Conservation (phyloP, 2,888 invertebrate species). For the Melolontha melolontha region DNA sequence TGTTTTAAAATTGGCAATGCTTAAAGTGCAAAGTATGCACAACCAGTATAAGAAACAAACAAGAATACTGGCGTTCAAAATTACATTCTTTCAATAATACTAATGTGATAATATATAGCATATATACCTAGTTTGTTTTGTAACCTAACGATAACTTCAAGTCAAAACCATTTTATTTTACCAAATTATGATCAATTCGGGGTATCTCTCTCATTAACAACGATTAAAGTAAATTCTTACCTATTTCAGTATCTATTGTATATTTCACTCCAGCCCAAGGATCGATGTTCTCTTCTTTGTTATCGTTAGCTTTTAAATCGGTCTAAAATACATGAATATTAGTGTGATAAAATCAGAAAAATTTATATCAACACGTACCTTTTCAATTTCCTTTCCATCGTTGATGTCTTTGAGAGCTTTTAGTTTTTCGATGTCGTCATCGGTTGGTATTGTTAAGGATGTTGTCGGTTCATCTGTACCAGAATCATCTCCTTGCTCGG, state of each 20-base stretch:
- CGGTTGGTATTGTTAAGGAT: constrained; percentile 56
- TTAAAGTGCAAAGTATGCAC: no score
- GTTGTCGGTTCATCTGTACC: constrained; percentile 48
- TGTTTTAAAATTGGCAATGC: no score
- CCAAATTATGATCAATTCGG: no score
- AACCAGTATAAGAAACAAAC: no score
- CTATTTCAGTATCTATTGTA: constrained; percentile 88
- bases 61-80: no score
- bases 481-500: constrained; percentile 37
- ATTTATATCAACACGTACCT: constrained; percentile 56
- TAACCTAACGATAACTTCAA: no score
- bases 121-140: no score
- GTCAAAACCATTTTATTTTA: no score
- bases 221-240: constrained; percentile 65
- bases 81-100: no score
- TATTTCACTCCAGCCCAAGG: constrained; percentile 87
- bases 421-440: constrained; percentile 77
- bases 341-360: constrained; percentile 2
- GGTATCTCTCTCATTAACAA: no score
- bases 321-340: constrained; percentile 49
- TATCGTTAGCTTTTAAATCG: constrained; percentile 55
- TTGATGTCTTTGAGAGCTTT: constrained; percentile 72
- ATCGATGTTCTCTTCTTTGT: constrained; percentile 68
- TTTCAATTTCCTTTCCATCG: constrained; percentile 63
- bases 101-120: no score